Percentiles rank a stretch among this genome's conserved stretches.
Conservation (phyloP, 2,888 invertebrate species). For the Endomychus coccineus region DNA sequence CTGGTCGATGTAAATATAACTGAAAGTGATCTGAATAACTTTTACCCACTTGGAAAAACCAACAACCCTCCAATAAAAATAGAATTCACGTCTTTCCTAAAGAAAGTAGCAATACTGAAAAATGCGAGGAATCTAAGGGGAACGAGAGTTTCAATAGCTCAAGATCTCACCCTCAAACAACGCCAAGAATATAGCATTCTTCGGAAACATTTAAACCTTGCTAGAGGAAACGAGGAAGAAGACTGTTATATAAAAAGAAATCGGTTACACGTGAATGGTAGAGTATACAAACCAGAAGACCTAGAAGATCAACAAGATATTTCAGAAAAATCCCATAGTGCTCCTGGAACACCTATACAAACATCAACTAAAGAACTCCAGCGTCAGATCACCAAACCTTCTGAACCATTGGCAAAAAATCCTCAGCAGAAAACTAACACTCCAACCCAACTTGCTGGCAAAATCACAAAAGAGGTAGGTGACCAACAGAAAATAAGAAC, state of each 20-base stretch:
- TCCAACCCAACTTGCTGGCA: too few species aligned
- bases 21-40: neutral
- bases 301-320: too few species aligned
- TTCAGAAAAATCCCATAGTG: too few species aligned
- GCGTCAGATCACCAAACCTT: too few species aligned
- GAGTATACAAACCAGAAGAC: neutral
- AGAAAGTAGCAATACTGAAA: conserved; percentile 1
- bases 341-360: too few species aligned
- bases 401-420: too few species aligned
- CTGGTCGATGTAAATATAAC: neutral
- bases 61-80: conserved; percentile 2
- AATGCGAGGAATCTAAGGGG: neutral
- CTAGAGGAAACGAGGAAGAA: neutral
- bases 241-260: conserved; percentile 1
- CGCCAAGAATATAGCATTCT: neutral
- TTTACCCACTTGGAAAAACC: conserved; percentile 1
- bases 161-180: conserved; percentile 1
- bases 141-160: neutral
- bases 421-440: too few species aligned
- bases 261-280: neutral
- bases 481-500: too few species aligned
- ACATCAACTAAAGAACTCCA: too few species aligned
- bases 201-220: neutral
- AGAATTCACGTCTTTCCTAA: conserved; percentile 1
- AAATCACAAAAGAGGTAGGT: too few species aligned